These are phyloP conservation scores for Pogonomyrmex californicus DNA, from an alignment of 1,140 invertebrate species.

Conservation along the genomic window DNA sequence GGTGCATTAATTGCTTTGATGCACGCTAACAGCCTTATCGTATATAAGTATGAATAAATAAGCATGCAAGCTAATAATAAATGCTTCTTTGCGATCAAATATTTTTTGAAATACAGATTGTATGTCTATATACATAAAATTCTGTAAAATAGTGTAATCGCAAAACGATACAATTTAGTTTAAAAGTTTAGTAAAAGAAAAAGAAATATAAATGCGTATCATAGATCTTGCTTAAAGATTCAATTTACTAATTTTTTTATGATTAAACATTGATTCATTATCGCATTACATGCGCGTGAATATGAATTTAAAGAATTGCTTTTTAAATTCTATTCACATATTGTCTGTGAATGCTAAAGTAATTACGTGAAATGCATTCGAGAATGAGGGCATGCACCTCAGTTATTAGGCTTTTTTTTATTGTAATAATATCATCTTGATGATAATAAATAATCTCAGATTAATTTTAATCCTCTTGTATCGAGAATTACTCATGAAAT, in stretches of 20 bases:
- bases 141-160: neutral
- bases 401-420: constrained; percentile 13
- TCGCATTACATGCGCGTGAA: neutral
- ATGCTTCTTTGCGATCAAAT: neutral
- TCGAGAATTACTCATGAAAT: neutral
- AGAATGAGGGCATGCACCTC: constrained; percentile 32
- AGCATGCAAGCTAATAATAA: neutral
- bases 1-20: constrained; percentile 10
- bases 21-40: constrained; percentile 1
- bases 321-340: constrained; percentile 59
- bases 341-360: constrained; percentile 68
- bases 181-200: neutral
- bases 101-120: neutral
- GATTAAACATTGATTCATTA: neutral
- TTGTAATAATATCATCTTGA: neutral
- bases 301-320: neutral
- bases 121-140: neutral
- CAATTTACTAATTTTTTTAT: neutral
- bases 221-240: neutral
- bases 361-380: constrained; percentile 67
- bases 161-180: neutral
- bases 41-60: neutral
- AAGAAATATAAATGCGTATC: constrained; percentile 2
- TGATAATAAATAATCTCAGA: neutral
- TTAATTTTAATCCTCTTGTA: neutral